Percentiles rank a stretch among this genome's conserved stretches.
phyloP scores from a whole-genome alignment of 92 coral and sea anemone genomes.

The Epizoanthus stellaris region DNA sequence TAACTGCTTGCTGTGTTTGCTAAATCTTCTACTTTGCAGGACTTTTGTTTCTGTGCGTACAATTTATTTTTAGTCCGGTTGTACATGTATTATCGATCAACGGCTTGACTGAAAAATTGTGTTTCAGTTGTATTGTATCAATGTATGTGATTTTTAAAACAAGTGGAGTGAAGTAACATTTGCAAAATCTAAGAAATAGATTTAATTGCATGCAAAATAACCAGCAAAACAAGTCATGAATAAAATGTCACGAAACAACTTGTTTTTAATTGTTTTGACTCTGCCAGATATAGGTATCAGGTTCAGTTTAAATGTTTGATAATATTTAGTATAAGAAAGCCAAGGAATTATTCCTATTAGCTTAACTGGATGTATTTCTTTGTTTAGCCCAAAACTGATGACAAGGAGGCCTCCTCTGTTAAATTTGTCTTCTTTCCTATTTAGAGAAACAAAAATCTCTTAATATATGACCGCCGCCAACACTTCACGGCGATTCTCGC shows the following conservation, averaged over 20 bases:
- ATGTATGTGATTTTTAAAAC: neutral
- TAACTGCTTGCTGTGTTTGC: neutral
- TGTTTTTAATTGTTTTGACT: too few species aligned
- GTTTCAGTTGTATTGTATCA: neutral
- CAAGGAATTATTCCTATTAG: too few species aligned
- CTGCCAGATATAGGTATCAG: too few species aligned
- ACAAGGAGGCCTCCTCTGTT: neutral
- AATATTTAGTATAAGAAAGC: too few species aligned
- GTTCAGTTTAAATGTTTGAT: too few species aligned
- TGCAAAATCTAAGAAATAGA: neutral
- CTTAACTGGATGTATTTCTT: too few species aligned
- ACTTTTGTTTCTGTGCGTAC: neutral
- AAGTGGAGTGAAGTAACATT: neutral
- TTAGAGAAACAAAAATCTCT: neutral
- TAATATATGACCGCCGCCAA: too few species aligned
- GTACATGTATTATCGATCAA: neutral
- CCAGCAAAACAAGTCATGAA: too few species aligned
- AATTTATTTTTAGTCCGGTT: neutral
- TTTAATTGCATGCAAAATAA: neutral
- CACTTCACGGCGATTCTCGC: conserved; percentile 33
- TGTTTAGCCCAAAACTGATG: neutral
- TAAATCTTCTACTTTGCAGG: neutral
- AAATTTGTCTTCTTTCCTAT: neutral
- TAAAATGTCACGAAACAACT: too few species aligned
- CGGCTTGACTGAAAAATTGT: neutral